phyloP scores from a whole-genome alignment of 2,113 vertebrate species.

The Cavia porcellus region DNA sequence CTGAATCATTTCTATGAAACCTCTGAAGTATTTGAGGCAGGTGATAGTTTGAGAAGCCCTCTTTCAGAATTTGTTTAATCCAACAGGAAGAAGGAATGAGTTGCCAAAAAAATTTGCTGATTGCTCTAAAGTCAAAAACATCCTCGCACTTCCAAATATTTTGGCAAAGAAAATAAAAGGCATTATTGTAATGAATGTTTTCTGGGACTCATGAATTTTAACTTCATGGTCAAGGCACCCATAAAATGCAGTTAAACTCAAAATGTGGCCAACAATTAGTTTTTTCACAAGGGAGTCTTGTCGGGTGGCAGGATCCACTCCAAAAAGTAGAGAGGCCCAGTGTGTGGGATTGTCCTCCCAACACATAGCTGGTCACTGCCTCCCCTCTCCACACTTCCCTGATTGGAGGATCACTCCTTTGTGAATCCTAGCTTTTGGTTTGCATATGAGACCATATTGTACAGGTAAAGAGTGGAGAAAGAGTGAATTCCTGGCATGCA shows the following conservation, averaged over 20 bases:
- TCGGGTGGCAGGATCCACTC: background rate
- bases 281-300: background rate
- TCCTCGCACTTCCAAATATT: slow-evolving; percentile 9
- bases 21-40: background rate
- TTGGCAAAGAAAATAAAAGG: slow-evolving; percentile 61
- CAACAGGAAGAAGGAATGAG: background rate
- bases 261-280: slow-evolving; percentile 11
- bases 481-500: background rate
- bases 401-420: background rate
- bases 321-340: background rate
- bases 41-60: background rate
- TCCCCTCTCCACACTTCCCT: background rate
- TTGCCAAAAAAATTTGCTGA: background rate
- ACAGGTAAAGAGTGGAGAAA: background rate
- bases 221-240: background rate
- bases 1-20: background rate
- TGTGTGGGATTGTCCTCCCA: too few relatives aligned
- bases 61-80: slow-evolving; percentile 28
- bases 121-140: slow-evolving; percentile 46
- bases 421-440: background rate
- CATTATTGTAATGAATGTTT: slow-evolving; percentile 36
- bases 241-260: slow-evolving; percentile 33
- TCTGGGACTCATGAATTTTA: slow-evolving; percentile 9
- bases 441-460: background rate
- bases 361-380: background rate